Conservation (phyloP, 2,797 vertebrate genomes). For the Labeo calbasu region DNA sequence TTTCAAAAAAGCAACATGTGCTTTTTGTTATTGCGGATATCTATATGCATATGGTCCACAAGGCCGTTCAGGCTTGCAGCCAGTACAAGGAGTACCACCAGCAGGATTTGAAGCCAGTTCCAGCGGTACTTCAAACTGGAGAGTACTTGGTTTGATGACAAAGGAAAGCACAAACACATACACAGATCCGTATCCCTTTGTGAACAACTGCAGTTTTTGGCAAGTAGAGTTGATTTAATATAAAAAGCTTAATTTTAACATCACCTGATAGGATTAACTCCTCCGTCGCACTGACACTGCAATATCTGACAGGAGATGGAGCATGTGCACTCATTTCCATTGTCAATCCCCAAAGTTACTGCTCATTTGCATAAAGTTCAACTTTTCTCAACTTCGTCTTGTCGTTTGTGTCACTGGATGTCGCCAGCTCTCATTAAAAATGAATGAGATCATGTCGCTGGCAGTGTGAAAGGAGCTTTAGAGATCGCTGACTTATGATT, state of each 20-base stretch:
- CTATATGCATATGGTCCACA: background rate
- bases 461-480: background rate
- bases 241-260: background rate
- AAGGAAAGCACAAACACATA: background rate
- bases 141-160: background rate
- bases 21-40: background rate
- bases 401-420: conserved; percentile 9
- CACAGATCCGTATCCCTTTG: background rate
- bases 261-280: background rate
- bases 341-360: background rate
- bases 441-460: conserved; percentile 26
- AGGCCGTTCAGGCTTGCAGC: background rate
- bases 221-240: background rate
- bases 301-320: background rate
- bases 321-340: background rate
- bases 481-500: background rate
- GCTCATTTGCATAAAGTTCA: conserved; percentile 5
- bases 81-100: background rate
- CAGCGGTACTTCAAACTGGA: background rate
- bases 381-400: conserved; percentile 26
- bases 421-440: conserved; percentile 24
- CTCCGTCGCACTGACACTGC: background rate
- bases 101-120: background rate
- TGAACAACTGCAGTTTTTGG: background rate
- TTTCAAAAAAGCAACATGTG: background rate